Evolutionary conservation across 2,113 vertebrate species (phyloP), one percentile per base, ranked within the genome.

Genomic region (Natator depressus): DNA sequence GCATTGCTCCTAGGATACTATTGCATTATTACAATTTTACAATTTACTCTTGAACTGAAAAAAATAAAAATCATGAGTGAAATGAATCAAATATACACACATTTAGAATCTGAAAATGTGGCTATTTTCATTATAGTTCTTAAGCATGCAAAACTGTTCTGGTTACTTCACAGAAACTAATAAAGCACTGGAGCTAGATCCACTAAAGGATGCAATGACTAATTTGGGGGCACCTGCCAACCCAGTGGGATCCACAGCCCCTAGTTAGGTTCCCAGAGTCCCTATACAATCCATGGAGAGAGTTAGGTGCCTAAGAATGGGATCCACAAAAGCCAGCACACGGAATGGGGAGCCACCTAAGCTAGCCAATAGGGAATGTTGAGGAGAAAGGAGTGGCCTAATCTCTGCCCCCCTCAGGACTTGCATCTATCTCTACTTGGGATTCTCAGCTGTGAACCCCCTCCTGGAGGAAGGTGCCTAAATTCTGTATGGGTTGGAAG

Each of bases 21-120:
- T 2, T 38, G 50, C 46, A 82, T 72, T 80, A 27, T 51, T 89
- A 10, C 5, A 55, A 80, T 83, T 84, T 80, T 90, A 10, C 5
- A 51, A 72, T 83, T 84, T 80, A 54, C 65, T 54, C 19, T 57
- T 80, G 14, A 57, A 95, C 86, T 75, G 86, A 91, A 76, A 8
- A 59, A 82, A 82, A 10, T 59, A 29, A 82, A 0, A 9, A 35
- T 1, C 4, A 89, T 47, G 4, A 82, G 80, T 38, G 4, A 14
- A 93, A 80, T 47, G 0, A 89, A 82, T 80, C 10, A 51, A 35
- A 89, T 93, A 90, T 78, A 54, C 3, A 42, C 38, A 65, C 1
- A 24, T 3, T 16, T 2, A 76, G 22, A 83, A 87, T n/a, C 19
- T 42, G 42, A 87, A 91, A 90, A 51, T 80, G 3, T 47, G 6